Base-by-base conservation (phyloP, 2,113 vertebrate species). In the Holacanthus passer region DNA sequence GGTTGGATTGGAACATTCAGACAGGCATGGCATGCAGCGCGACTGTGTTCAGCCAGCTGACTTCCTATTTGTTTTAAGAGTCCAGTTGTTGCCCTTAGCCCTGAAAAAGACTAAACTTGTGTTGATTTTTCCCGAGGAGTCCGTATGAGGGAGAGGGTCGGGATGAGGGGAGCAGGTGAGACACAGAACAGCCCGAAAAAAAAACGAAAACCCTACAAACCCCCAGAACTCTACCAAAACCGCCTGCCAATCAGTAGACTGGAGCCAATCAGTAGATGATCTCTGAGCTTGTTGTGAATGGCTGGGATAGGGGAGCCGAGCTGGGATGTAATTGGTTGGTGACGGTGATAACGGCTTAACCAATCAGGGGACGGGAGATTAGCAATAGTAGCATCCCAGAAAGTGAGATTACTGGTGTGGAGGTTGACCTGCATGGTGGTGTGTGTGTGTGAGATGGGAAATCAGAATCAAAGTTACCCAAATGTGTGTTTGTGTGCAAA, bases 91-190 rank as follows among this genome's bases (percentile, higher is more conserved):
- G 65, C 81, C 60, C 64, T 3, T 17, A 62, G 43, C 71, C 56
- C 39, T 69, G 5, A 66, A 80, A 92, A 82, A 93, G 78, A 95
- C 95, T 96, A 95, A 96, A 95, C 92, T 93, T 94, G 50, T 95
- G 93, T 87, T 94, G 85, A 91, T 95, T 97, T 96, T 96, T 94
- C 93, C 95, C 96, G 96, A 98, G 97, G 96, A 97, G 96, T 94
- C 97, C 96, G 91, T 96, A 97, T 96, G 97, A 98, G 96, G 96
- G 96, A 94, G 97, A 98, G 95, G 96, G 96, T 94, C 96, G 87
- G 87, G 96, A 97, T 95, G 97, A 98, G 94, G 96, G 96, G 70
- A 96, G 94, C 96, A 98, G 97, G 97, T 98, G 97, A 98, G 97
- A 91, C 71, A 88, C 89, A 87, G 87, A 89, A 76, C 80, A 71